These are phyloP conservation scores for Oceanites oceanicus DNA, from an alignment of 2,113 vertebrate species.

Conservation along the genomic window DNA sequence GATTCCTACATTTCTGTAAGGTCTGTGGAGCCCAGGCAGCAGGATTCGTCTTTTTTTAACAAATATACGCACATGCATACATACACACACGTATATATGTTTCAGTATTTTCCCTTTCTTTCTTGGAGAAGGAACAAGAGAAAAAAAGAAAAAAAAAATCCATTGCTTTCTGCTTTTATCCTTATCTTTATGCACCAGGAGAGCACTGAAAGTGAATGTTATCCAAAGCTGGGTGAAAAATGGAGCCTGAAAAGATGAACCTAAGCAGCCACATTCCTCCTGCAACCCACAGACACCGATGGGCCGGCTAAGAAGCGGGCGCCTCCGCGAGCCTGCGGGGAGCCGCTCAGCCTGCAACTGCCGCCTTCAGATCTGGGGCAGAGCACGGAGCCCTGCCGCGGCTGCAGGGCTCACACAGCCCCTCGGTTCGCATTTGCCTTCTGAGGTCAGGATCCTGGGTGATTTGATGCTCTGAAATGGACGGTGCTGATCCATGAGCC, in stretches of 20 bases:
- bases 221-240: background rate
- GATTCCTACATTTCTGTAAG: background rate
- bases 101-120: background rate
- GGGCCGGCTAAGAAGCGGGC: background rate
- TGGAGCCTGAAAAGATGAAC: background rate
- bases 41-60: too few relatives aligned
- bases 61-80: rapidly evolving
- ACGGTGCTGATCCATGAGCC: rapidly evolving
- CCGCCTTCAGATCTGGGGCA: too few relatives aligned
- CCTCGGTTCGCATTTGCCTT: rapidly evolving
- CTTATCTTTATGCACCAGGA: background rate
- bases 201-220: background rate
- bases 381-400: rapidly evolving
- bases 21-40: background rate
- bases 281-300: background rate
- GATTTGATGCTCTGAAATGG: background rate
- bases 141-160: background rate
- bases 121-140: background rate
- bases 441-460: background rate
- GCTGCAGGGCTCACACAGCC: rapidly evolving
- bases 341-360: background rate
- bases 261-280: background rate
- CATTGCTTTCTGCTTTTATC: background rate
- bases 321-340: rapidly evolving
- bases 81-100: rapidly evolving